A percentile compares a stretch with the other conserved stretches of the same genome.
phyloP scores from a whole-genome alignment of 1,140 invertebrate genomes.

The Notospermus geniculatus region DNA sequence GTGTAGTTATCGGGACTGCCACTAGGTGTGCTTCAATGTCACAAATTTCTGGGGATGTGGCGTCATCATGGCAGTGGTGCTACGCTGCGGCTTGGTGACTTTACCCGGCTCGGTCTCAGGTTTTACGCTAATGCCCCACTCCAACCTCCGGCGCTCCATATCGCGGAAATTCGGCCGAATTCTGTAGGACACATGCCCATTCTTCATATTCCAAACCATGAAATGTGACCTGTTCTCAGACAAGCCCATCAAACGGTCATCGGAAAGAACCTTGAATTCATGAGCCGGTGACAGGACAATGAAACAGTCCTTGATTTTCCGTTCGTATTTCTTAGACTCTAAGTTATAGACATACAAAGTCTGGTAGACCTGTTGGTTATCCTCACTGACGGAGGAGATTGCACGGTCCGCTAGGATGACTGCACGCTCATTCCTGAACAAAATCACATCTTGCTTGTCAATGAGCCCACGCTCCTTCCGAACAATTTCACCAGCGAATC shows the following conservation, averaged over 20 bases:
- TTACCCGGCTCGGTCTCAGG: background rate
- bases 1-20: too few relatives aligned
- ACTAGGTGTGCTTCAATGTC: too few relatives aligned
- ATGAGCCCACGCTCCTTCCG: conserved; percentile 42
- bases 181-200: conserved; percentile 37
- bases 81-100: conserved; percentile 8
- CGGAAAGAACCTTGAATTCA: conserved; percentile 47
- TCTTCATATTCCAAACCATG: conserved; percentile 48
- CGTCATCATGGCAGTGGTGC: conserved; percentile 37
- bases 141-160: conserved; percentile 26
- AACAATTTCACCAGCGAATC: conserved; percentile 37
- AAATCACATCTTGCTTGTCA: conserved; percentile 39
- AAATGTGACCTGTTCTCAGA: conserved; percentile 49
- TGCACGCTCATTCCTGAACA: conserved; percentile 42
- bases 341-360: conserved; percentile 47
- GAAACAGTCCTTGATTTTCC: conserved; percentile 42
- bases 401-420: conserved; percentile 48
- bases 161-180: conserved; percentile 44
- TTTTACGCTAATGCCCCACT: conserved; percentile 13
- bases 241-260: conserved; percentile 43
- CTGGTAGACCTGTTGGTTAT: conserved; percentile 44
- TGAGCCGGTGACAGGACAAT: conserved; percentile 46
- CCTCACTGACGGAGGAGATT: conserved; percentile 34
- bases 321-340: conserved; percentile 37
- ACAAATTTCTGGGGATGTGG: too few relatives aligned